phyloP scores from a whole-genome alignment of 2,888 invertebrate species.

The Thymelicus lineola region DNA sequence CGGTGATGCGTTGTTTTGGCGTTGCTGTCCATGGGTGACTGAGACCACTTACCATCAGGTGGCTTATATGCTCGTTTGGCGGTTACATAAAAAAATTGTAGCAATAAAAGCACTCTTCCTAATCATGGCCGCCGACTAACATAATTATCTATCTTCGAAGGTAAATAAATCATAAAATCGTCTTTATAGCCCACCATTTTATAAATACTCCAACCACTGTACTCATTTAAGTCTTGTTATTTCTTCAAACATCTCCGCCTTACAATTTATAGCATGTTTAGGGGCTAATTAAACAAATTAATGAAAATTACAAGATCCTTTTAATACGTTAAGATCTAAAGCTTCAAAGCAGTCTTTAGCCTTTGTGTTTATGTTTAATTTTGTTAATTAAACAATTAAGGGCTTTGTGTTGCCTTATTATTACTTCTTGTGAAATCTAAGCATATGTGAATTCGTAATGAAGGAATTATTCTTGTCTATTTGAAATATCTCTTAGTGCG shows the following conservation, averaged over 20 bases:
- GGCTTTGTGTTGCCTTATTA: not conserved
- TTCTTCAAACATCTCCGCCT: slow-evolving; percentile 36
- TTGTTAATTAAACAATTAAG: slow-evolving; percentile 25
- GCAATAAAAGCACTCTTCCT: slow-evolving; percentile 54
- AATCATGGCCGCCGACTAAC: slow-evolving; percentile 61
- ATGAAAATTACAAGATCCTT: slow-evolving; percentile 53
- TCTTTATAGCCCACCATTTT: slow-evolving; percentile 59
- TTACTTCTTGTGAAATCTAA: not conserved
- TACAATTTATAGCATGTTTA: slow-evolving; percentile 50
- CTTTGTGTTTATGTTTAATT: slow-evolving; percentile 28
- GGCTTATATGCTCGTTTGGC: no score
- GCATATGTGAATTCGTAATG: not conserved
- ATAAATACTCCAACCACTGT: slow-evolving; percentile 55
- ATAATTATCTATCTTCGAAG: slow-evolving; percentile 69
- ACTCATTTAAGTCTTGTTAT: slow-evolving; percentile 45
- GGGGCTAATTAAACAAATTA: slow-evolving; percentile 72
- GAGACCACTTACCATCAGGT: no score
- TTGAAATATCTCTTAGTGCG: not conserved
- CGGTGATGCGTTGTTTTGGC: no score
- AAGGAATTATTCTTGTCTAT: not conserved
- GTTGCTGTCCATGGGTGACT: no score
- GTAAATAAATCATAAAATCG: slow-evolving; percentile 73
- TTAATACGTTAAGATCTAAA: slow-evolving; percentile 6
- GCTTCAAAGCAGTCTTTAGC: slow-evolving; percentile 22
- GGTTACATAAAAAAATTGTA: slow-evolving; percentile 38